Percentiles rank a stretch among this genome's conserved stretches.
phyloP scores from a whole-genome alignment of 2,797 vertebrate genomes.

The Poeciliopsis presidionis region DNA sequence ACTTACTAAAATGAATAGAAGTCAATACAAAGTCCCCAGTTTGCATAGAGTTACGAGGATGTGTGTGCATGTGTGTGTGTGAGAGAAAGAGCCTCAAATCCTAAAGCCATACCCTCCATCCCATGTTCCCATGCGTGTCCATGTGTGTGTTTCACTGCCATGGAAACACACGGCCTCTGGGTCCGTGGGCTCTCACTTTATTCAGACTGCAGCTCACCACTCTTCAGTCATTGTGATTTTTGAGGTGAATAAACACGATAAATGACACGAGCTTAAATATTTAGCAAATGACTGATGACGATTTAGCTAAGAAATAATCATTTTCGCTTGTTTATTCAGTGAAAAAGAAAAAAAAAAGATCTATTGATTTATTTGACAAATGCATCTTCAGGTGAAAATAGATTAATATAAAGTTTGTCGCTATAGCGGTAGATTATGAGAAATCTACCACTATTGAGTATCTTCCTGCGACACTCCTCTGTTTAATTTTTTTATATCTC shows the following conservation, averaged over 20 bases:
- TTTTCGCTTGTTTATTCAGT: not conserved
- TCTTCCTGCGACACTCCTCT: too few relatives aligned
- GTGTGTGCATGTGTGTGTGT: conserved; percentile 1
- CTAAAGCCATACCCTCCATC: not conserved
- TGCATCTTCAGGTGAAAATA: too few relatives aligned
- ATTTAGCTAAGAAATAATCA: not conserved
- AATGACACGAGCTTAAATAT: not conserved
- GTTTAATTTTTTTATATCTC: too few relatives aligned
- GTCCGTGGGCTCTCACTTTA: not conserved
- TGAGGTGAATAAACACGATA: not conserved
- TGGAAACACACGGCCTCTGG: not conserved
- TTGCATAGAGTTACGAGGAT: not conserved
- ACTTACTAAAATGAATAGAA: too few relatives aligned
- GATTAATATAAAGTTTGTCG: too few relatives aligned
- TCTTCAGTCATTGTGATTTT: not conserved
- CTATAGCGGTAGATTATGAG: not conserved
- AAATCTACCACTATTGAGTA: not conserved
- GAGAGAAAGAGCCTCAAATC: not conserved
- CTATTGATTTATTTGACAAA: too few relatives aligned
- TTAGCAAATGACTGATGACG: not conserved
- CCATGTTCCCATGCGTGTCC: not conserved
- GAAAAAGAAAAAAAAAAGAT: too few relatives aligned
- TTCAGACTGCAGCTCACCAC: not conserved
- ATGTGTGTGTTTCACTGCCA: not conserved
- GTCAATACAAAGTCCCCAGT: too few relatives aligned